Evolutionary conservation across 2,113 vertebrate genomes (phyloP).

Genomic region (Lophura nycthemera): DNA sequence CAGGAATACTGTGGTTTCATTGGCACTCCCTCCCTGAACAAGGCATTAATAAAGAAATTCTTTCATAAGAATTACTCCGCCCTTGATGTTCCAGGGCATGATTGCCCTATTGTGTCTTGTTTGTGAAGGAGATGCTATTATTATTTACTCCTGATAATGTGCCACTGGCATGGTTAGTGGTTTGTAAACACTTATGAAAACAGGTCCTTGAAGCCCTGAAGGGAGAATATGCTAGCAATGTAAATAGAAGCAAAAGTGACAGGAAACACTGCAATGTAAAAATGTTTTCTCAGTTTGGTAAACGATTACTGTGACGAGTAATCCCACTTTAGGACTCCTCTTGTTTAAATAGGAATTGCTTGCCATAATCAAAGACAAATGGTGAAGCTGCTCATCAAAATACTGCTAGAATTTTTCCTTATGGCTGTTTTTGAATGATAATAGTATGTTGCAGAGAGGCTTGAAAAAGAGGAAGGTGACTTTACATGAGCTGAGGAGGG

Average conservation of each 20-base stretch:
- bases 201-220: conserved; percentile 27
- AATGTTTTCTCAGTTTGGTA: not conserved
- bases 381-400: not conserved
- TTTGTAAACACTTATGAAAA: conserved; percentile 11
- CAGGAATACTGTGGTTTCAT: not conserved
- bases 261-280: not conserved
- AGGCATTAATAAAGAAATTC: conserved; percentile 62
- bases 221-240: not conserved
- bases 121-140: conserved; percentile 44
- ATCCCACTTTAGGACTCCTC: not conserved
- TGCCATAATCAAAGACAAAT: not conserved
- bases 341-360: not conserved
- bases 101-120: conserved; percentile 16
- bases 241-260: not conserved
- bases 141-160: conserved; percentile 34
- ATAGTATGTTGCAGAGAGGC: not conserved
- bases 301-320: not conserved
- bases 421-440: not conserved
- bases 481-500: not conserved
- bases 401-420: not conserved
- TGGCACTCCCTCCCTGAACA: not conserved
- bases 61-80: conserved; percentile 56
- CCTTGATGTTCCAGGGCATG: not conserved
- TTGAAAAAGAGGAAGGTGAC: not conserved
- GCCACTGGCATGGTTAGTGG: not conserved